Evolutionary conservation across 2,113 vertebrate genomes (phyloP).

Genomic region (Eira barbara): DNA sequence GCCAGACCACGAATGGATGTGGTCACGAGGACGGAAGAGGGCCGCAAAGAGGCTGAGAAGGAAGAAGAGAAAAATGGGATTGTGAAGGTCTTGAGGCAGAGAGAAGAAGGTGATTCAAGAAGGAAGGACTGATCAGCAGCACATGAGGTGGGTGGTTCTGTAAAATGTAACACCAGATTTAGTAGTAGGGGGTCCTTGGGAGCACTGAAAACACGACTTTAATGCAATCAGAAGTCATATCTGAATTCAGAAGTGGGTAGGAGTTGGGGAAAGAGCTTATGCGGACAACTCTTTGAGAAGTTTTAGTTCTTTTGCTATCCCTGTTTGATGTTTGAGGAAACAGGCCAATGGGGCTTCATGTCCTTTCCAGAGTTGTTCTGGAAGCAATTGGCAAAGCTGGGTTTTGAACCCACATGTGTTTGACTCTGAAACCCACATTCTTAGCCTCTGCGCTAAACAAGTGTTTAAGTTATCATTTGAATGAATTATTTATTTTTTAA

Average conservation of each 20-base stretch:
- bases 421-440: neutral
- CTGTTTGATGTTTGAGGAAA: neutral
- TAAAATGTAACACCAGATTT: neutral
- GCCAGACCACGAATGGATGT: accelerated
- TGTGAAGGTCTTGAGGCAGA: neutral
- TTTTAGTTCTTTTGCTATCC: neutral
- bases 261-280: neutral
- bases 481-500: conserved; percentile 68
- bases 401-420: neutral
- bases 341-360: too few species aligned
- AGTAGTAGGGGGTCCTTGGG: neutral
- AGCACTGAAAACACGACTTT: neutral
- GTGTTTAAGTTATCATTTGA: conserved; percentile 35
- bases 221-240: neutral
- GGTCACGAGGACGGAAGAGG: neutral
- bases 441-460: neutral
- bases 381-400: neutral
- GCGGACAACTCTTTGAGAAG: neutral
- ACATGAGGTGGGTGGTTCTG: neutral
- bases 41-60: neutral
- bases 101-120: neutral
- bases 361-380: neutral
- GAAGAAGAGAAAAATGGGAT: neutral
- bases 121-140: neutral
- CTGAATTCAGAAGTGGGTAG: neutral